These are phyloP conservation scores for Goniozus legneri DNA, from an alignment of 1,140 invertebrate species.

Conservation along the genomic window DNA sequence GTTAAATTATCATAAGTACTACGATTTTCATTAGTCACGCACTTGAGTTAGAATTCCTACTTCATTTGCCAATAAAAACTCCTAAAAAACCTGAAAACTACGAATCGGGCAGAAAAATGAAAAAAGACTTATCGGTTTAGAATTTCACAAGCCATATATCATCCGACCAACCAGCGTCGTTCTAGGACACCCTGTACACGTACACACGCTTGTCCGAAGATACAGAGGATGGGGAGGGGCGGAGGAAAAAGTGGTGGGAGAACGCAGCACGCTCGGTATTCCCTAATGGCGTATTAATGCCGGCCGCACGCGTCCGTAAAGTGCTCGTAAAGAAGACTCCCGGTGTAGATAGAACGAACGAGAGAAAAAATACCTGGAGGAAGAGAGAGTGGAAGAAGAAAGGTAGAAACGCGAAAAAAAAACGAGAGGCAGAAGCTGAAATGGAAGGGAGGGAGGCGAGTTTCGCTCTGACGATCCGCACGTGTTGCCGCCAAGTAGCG, in stretches of 20 bases:
- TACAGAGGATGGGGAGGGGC: too few relatives aligned
- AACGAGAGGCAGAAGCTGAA: background rate
- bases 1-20: too few relatives aligned
- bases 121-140: too few relatives aligned
- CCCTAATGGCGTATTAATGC: conserved; percentile 30
- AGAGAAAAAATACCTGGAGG: background rate
- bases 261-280: background rate
- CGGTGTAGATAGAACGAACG: background rate
- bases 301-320: conserved; percentile 16
- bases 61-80: too few relatives aligned
- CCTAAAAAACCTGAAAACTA: too few relatives aligned
- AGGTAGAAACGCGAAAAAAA: background rate
- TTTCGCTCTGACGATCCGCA: conserved; percentile 21
- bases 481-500: conserved; percentile 21
- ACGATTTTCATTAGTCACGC: too few relatives aligned
- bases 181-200: too few relatives aligned
- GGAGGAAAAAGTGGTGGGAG: background rate
- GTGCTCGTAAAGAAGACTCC: conserved; percentile 3
- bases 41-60: too few relatives aligned
- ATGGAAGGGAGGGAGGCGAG: background rate
- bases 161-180: too few relatives aligned
- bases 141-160: too few relatives aligned
- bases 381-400: background rate
- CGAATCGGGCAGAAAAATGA: too few relatives aligned
- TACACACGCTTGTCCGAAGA: too few relatives aligned